Percentiles rank a stretch among this genome's conserved stretches.
These are phyloP conservation scores for Paratrypauchen microcephalus DNA, from an alignment of 2,797 vertebrate species.

Conservation along the genomic window DNA sequence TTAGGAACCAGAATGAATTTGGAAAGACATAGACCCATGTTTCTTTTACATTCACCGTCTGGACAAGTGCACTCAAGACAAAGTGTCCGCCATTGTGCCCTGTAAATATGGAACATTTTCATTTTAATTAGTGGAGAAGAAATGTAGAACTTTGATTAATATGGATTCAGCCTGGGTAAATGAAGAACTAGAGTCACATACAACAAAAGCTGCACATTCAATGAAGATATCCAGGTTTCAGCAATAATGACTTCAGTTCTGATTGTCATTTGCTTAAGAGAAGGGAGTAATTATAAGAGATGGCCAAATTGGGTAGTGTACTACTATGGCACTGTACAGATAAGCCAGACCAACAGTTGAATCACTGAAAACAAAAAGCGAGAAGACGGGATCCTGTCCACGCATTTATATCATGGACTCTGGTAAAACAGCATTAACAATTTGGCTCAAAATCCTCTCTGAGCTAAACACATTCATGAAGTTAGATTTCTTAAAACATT, in stretches of 20 bases:
- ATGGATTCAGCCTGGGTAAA: slow-evolving; percentile 14
- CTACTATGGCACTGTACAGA: slow-evolving; percentile 66
- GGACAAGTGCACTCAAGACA: slow-evolving; percentile 51
- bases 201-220: slow-evolving; percentile 36
- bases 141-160: slow-evolving; percentile 28
- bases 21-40: slow-evolving; percentile 44
- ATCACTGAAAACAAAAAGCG: slow-evolving; percentile 19
- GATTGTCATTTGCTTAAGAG: slow-evolving; percentile 68
- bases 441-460: slow-evolving; percentile 47
- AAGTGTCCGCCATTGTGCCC: slow-evolving; percentile 45
- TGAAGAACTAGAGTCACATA: slow-evolving; percentile 30
- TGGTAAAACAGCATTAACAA: slow-evolving; percentile 40
- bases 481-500: slow-evolving; percentile 52
- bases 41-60: slow-evolving; percentile 76
- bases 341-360: slow-evolving; percentile 35
- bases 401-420: slow-evolving; percentile 18
- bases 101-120: slow-evolving; percentile 41
- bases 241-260: slow-evolving; percentile 53
- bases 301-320: slow-evolving; percentile 5
- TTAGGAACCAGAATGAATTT: slow-evolving; percentile 25
- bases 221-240: slow-evolving; percentile 19
- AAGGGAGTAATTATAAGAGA: slow-evolving; percentile 10
- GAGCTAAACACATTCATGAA: slow-evolving; percentile 62
- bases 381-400: background rate
- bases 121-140: slow-evolving; percentile 27